These are phyloP conservation scores for Limnephilus rhombicus DNA, from an alignment of 2,888 invertebrate species.

Conservation along the genomic window DNA sequence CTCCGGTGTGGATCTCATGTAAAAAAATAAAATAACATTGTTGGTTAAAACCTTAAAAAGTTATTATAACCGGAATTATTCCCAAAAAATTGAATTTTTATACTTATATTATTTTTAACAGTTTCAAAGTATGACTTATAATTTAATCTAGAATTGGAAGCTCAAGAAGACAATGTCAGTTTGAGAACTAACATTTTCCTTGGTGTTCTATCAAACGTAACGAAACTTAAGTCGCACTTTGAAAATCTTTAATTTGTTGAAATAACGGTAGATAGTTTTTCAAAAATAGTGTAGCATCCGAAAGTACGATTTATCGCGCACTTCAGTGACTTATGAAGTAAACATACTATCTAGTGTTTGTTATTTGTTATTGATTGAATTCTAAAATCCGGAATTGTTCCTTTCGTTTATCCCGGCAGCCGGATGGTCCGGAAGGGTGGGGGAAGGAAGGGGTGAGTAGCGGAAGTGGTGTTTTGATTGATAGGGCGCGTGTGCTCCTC, in stretches of 20 bases:
- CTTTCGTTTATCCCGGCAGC: neutral
- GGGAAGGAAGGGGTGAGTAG: neutral
- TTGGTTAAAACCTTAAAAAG: too few relatives aligned
- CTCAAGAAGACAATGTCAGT: too few relatives aligned
- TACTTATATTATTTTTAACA: too few relatives aligned
- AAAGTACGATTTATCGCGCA: neutral
- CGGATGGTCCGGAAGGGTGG: neutral
- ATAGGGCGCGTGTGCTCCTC: slow-evolving; percentile 36
- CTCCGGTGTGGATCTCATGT: too few relatives aligned
- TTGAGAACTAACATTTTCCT: too few relatives aligned
- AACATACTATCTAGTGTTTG: neutral
- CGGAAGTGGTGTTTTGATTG: slow-evolving; percentile 41
- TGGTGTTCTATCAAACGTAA: too few relatives aligned
- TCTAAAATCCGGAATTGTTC: neutral
- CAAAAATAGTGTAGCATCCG: neutral
- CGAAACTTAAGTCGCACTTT: too few relatives aligned
- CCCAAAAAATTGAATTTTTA: too few relatives aligned
- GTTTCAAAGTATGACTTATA: too few relatives aligned
- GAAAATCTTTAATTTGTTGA: neutral
- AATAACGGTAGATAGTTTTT: neutral
- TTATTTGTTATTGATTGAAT: neutral
- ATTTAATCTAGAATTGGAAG: too few relatives aligned
- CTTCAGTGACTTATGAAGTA: neutral
- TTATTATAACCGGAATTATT: too few relatives aligned
- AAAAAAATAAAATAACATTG: too few relatives aligned